Conservation (phyloP, 2,113 vertebrate species). For the Corapipo altera region DNA sequence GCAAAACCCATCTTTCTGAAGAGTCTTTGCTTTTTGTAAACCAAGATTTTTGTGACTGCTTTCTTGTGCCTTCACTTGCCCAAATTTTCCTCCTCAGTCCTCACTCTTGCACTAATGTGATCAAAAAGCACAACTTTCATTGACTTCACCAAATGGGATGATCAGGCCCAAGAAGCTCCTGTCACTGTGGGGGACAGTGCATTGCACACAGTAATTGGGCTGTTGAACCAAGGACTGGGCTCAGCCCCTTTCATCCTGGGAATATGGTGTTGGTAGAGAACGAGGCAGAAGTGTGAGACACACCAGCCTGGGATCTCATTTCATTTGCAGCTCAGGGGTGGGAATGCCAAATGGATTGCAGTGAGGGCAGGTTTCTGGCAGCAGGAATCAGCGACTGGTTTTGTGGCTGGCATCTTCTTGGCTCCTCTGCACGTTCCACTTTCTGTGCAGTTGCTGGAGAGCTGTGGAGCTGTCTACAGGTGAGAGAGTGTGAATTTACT, state of each 20-base stretch:
- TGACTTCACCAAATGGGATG: accelerated
- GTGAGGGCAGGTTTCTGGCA: background rate
- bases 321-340: background rate
- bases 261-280: background rate
- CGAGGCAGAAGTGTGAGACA: background rate
- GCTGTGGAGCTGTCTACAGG: background rate
- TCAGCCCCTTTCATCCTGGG: background rate
- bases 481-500: background rate
- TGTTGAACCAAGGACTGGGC: background rate
- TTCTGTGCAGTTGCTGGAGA: background rate
- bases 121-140: background rate
- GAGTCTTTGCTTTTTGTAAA: background rate
- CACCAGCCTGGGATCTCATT: background rate
- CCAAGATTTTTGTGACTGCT: background rate
- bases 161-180: background rate
- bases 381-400: background rate
- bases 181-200: background rate
- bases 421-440: background rate
- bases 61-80: background rate
- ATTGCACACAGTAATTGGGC: background rate
- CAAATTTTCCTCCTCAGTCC: background rate
- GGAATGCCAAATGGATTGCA: background rate
- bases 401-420: background rate
- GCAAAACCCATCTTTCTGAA: background rate
- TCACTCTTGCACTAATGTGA: background rate